Evolutionary conservation across 2,113 vertebrate species (phyloP).

Genomic region (Bubo scandiacus): DNA sequence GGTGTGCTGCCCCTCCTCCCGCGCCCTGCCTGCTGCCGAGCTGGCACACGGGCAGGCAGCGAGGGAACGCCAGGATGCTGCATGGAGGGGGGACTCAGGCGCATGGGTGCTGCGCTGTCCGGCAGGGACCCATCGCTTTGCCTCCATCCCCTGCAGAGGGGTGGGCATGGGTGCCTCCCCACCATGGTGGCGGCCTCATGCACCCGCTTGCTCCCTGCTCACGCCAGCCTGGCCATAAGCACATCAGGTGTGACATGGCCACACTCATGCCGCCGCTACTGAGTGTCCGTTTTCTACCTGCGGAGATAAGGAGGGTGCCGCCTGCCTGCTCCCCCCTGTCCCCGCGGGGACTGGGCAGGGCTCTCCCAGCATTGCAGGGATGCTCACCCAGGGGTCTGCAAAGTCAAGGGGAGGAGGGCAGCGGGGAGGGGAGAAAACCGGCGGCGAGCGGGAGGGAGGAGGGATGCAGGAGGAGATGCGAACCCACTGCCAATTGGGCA

Average conservation of each 20-base stretch:
- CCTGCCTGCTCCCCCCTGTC: accelerated
- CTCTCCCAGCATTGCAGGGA: neutral
- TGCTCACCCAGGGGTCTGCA: neutral
- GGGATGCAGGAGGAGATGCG: neutral
- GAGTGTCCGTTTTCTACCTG: accelerated
- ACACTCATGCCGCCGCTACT: accelerated
- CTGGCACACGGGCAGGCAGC: neutral
- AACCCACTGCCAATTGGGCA: constrained; percentile 70
- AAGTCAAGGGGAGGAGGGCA: neutral
- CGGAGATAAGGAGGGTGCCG: neutral
- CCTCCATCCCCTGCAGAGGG: accelerated
- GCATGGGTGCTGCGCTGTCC: accelerated
- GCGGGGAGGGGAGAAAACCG: neutral
- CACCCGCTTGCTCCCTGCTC: neutral
- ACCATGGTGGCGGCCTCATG: accelerated
- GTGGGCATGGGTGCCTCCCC: neutral
- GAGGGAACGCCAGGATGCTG: accelerated
- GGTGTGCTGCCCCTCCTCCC: constrained; percentile 24
- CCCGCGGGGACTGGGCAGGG: accelerated
- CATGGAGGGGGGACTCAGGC: neutral
- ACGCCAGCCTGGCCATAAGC: accelerated
- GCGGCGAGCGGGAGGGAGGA: neutral
- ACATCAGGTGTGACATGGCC: neutral
- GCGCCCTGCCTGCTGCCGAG: neutral
- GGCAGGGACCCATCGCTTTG: neutral